phyloP scores from a whole-genome alignment of 2,888 invertebrate genomes.

The Achlya flavicornis region DNA sequence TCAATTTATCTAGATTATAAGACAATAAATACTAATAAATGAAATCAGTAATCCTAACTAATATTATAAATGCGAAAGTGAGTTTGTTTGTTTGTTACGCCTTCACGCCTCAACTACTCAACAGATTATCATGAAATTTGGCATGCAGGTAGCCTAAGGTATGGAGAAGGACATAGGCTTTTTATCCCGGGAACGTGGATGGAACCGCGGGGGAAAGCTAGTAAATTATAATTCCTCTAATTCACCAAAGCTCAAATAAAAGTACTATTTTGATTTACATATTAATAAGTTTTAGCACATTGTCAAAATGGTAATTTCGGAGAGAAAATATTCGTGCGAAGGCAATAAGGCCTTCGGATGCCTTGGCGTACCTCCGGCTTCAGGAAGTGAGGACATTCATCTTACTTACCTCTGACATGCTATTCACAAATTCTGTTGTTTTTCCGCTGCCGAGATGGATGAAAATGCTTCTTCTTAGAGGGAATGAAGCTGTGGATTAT shows the following conservation, averaged over 20 bases:
- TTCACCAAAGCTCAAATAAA: not conserved
- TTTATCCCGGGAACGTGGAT: too few relatives aligned
- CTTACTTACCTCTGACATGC: conserved; percentile 4
- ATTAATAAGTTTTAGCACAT: conserved; percentile 1
- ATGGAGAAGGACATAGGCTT: too few relatives aligned
- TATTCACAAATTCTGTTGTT: conserved; percentile 1
- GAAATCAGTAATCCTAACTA: too few relatives aligned
- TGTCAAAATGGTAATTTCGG: not conserved
- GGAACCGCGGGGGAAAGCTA: too few relatives aligned
- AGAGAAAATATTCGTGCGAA: not conserved
- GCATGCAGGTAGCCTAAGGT: too few relatives aligned
- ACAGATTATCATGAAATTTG: too few relatives aligned
- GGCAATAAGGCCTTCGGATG: not conserved
- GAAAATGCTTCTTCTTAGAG: not conserved
- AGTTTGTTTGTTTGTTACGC: too few relatives aligned
- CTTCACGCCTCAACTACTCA: too few relatives aligned
- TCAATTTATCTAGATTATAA: too few relatives aligned
- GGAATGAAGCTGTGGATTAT: not conserved
- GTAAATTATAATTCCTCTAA: not conserved
- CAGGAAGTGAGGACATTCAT: not conserved
- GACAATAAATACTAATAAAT: too few relatives aligned
- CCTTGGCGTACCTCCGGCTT: too few relatives aligned
- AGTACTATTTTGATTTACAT: not conserved
- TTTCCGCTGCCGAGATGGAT: not conserved
- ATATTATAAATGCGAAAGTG: too few relatives aligned